phyloP scores from a whole-genome alignment of 2,113 vertebrate species.

The Pteropus alecto region DNA sequence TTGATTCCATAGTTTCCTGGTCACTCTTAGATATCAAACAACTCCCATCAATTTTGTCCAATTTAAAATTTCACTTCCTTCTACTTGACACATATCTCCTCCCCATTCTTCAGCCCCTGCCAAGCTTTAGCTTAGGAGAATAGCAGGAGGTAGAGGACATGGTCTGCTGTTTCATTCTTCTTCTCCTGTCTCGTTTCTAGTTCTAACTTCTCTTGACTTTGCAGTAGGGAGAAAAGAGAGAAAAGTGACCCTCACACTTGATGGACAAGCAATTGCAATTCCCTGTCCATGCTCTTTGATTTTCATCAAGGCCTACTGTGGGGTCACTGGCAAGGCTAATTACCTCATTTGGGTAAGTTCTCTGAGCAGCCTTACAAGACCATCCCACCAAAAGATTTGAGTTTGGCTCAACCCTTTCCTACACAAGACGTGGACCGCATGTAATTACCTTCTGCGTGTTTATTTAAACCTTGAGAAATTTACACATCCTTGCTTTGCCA shows the following conservation, averaged over 20 bases:
- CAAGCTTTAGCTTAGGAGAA: background rate
- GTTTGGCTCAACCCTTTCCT: background rate
- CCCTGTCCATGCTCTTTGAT: background rate
- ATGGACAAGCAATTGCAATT: background rate
- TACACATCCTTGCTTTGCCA: background rate
- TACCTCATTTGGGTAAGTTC: background rate
- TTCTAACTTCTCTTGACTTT: background rate
- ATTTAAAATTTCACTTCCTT: background rate
- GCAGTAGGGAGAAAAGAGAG: background rate
- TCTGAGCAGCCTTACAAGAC: background rate
- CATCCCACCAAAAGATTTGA: background rate
- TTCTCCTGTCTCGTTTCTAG: background rate
- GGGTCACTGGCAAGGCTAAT: background rate
- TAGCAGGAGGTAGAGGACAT: background rate
- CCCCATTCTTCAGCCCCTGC: background rate
- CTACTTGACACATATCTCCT: background rate
- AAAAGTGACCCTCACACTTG: background rate
- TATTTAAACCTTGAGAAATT: background rate
- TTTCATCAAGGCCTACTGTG: background rate
- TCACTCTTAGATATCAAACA: background rate
- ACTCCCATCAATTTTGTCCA: background rate
- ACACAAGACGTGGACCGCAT: background rate
- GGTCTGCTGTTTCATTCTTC: background rate
- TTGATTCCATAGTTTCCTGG: background rate
- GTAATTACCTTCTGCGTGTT: background rate